A percentile compares a stretch with the other conserved stretches of the same genome.
Evolutionary conservation across 1,140 invertebrate genomes (phyloP).

Genomic region (Halesus radiatus): DNA sequence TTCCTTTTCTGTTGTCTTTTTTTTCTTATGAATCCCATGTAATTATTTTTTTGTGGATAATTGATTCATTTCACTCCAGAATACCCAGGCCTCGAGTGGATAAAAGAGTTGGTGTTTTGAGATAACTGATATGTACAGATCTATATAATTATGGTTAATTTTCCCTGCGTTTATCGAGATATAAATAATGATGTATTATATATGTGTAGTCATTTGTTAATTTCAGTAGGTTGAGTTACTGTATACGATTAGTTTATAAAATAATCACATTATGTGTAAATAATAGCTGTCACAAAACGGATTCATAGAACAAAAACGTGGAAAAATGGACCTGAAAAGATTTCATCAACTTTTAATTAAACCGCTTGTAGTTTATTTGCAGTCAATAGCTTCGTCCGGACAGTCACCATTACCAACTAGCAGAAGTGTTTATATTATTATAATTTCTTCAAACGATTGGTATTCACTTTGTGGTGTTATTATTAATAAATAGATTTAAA

Average conservation of each 20-base stretch:
- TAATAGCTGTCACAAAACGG: constrained; percentile 29
- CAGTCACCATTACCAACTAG: too few species aligned
- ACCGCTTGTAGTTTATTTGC: too few species aligned
- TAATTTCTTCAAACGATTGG: too few species aligned
- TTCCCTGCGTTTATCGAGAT: too few species aligned
- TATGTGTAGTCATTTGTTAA: constrained; percentile 26
- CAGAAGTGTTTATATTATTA: too few species aligned
- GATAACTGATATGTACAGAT: background rate
- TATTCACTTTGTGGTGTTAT: too few species aligned
- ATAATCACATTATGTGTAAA: constrained; percentile 23
- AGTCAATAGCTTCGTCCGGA: too few species aligned
- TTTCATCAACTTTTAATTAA: background rate
- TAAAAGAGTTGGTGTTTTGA: background rate
- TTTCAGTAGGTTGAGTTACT: constrained; percentile 13
- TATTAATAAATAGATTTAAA: too few species aligned
- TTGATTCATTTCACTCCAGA: background rate
- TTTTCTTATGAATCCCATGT: background rate
- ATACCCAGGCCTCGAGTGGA: background rate
- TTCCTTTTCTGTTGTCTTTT: background rate
- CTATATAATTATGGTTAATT: too few species aligned
- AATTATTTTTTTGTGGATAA: background rate
- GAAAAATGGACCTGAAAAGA: background rate
- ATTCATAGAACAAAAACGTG: constrained; percentile 3
- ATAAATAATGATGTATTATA: too few species aligned
- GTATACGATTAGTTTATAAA: constrained; percentile 32